Conservation (phyloP, 2,888 invertebrate genomes). For the Octonoba sinensis region DNA sequence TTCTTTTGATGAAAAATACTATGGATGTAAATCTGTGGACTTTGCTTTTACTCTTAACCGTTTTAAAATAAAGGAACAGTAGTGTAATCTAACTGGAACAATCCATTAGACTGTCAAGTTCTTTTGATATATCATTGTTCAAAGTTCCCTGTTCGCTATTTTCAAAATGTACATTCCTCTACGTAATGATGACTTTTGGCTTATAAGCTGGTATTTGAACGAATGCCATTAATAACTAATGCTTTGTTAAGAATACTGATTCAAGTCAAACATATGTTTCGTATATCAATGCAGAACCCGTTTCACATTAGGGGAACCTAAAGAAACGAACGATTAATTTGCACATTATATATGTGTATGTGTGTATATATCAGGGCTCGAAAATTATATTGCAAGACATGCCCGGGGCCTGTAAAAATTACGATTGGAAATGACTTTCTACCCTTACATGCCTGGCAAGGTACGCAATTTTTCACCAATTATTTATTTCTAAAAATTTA, state of each 20-base stretch:
- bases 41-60: not conserved
- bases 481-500: no score
- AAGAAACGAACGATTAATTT: no score
- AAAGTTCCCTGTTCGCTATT: not conserved
- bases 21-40: not conserved
- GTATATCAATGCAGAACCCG: not conserved
- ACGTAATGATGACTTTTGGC: conserved; percentile 2
- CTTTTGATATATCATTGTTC: not conserved
- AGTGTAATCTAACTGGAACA: not conserved
- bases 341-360: no score
- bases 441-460: no score
- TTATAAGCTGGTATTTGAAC: conserved; percentile 7
- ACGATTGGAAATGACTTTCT: no score
- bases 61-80: not conserved
- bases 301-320: no score
- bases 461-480: no score
- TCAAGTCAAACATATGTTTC: not conserved
- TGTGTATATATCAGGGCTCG: no score
- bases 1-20: not conserved
- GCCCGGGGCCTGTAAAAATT: no score
- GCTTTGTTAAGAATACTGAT: not conserved
- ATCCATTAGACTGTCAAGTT: conserved; percentile 8
- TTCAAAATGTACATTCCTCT: not conserved
- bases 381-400: no score
- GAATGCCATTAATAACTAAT: not conserved